These are phyloP conservation scores for Cydia amplana DNA, from an alignment of 1,140 invertebrate species.

Conservation along the genomic window DNA sequence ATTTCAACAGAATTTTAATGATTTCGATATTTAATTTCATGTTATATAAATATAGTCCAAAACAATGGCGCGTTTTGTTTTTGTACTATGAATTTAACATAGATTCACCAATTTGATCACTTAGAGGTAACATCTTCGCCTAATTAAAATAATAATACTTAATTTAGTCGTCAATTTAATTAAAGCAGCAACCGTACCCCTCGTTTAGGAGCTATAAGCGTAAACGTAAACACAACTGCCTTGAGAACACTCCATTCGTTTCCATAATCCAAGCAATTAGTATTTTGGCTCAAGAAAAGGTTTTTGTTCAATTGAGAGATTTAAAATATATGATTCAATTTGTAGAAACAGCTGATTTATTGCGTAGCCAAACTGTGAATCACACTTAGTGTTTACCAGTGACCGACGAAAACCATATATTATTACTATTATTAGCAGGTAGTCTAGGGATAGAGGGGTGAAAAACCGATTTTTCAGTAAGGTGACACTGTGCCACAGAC, in stretches of 20 bases:
- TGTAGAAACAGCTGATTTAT: too few relatives aligned
- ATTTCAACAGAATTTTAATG: too few relatives aligned
- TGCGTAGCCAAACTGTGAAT: too few relatives aligned
- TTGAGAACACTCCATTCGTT: constrained; percentile 18
- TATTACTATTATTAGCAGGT: too few relatives aligned
- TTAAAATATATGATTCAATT: background rate
- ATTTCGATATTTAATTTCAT: too few relatives aligned
- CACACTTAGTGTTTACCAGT: too few relatives aligned
- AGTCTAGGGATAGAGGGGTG: too few relatives aligned
- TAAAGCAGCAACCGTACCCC: constrained; percentile 3
- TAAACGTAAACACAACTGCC: background rate
- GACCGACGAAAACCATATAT: too few relatives aligned
- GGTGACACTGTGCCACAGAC: too few relatives aligned
- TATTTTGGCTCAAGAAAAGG: background rate
- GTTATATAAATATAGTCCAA: too few relatives aligned
- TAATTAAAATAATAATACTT: constrained; percentile 20
- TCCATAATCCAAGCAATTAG: constrained; percentile 18
- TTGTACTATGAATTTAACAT: background rate
- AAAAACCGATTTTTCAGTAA: too few relatives aligned
- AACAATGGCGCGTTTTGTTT: too few relatives aligned
- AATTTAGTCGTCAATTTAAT: constrained; percentile 16
- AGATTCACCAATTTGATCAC: background rate
- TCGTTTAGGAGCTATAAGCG: constrained; percentile 25
- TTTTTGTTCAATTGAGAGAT: background rate
- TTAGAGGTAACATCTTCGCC: background rate